Percentiles rank a stretch among this genome's conserved stretches.
phyloP scores from a whole-genome alignment of 2,113 vertebrate genomes.

The Camelus bactrianus region DNA sequence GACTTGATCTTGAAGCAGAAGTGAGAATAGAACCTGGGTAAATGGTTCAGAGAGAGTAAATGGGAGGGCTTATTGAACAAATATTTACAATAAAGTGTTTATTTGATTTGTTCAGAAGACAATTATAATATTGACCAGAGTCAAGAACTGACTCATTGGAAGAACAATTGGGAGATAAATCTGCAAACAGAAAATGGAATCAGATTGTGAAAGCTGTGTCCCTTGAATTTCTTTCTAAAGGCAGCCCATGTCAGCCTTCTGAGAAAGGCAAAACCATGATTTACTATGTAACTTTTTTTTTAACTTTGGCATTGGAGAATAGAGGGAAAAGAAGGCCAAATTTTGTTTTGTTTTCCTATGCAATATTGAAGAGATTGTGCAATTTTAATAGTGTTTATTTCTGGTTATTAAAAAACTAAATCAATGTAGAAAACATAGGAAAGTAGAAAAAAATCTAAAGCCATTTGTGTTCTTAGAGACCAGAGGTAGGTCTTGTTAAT shows the following conservation, averaged over 20 bases:
- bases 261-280: neutral
- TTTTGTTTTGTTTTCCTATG: neutral
- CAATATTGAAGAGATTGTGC: neutral
- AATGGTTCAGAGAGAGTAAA: neutral
- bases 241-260: neutral
- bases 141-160: neutral
- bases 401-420: neutral
- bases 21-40: neutral
- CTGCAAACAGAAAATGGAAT: neutral
- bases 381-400: neutral
- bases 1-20: conserved; percentile 8
- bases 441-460: neutral
- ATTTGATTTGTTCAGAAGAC: neutral
- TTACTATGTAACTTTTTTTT: neutral
- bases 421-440: neutral
- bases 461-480: neutral
- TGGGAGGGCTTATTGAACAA: neutral
- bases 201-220: neutral
- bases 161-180: conserved; percentile 3
- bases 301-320: neutral
- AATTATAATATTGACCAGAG: neutral
- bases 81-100: neutral
- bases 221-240: neutral
- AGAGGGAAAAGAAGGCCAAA: neutral
- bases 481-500: neutral